Conservation (phyloP, 2,113 vertebrate genomes). For the Monopterus albus region DNA sequence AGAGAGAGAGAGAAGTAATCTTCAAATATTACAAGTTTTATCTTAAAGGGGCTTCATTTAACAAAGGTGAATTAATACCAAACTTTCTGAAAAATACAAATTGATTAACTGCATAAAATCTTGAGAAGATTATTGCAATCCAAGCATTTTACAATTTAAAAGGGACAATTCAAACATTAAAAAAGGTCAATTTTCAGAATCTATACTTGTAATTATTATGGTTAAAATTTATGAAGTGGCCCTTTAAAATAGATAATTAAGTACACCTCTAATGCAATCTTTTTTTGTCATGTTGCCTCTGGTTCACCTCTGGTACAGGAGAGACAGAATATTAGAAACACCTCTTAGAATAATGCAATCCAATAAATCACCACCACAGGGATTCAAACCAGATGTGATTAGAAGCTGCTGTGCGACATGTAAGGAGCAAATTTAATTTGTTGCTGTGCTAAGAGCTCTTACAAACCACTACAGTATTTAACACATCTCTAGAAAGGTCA, state of each 20-base stretch:
- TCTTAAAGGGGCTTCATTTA: slow-evolving; percentile 1
- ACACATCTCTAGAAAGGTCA: slow-evolving; percentile 16
- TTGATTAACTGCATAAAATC: background rate
- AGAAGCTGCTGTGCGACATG: slow-evolving; percentile 18
- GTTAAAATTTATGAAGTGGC: too few species aligned
- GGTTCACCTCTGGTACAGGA: slow-evolving; percentile 6
- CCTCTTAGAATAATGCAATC: slow-evolving; percentile 22
- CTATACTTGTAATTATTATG: background rate
- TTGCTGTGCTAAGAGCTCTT: slow-evolving; percentile 8
- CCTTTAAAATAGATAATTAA: too few species aligned
- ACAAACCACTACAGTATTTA: slow-evolving; percentile 7
- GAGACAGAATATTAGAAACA: slow-evolving; percentile 28
- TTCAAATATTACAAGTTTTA: slow-evolving; percentile 14
- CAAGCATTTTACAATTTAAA: background rate
- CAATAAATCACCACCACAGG: slow-evolving; percentile 26
- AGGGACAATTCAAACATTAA: too few species aligned
- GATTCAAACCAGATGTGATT: slow-evolving; percentile 42
- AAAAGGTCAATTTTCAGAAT: too few species aligned
- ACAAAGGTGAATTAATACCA: background rate
- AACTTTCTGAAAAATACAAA: background rate
- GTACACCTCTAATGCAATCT: too few species aligned
- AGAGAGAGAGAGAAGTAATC: slow-evolving; percentile 7
- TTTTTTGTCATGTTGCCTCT: background rate
- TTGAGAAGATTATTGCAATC: background rate
- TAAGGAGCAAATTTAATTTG: slow-evolving; percentile 19